Evolutionary conservation across 2,113 vertebrate genomes (phyloP), one percentile per base, ranked within the genome.

Genomic region (Glareola pratincola): DNA sequence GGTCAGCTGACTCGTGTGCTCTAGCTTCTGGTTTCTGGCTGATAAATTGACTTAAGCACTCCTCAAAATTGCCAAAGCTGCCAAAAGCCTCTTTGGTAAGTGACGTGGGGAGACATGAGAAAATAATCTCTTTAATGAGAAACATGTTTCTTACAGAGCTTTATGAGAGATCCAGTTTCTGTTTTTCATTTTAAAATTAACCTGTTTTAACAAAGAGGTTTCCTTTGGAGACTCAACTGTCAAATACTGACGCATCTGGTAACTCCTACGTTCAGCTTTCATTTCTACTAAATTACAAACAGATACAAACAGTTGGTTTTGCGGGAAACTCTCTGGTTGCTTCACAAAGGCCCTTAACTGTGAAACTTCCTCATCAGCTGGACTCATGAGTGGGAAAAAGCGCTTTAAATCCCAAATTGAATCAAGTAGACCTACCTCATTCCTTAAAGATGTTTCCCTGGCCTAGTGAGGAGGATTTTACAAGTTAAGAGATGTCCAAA

Each of bases 41-140:
- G 82, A 48, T 88, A 60, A 89, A 84, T 12, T 94, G 91, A 91
- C 92, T 96, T 87, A 85, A 94, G 77, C 69, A 56, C 91, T 68
- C 62, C 79, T 89, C 79, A 68, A 56, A 95, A 80, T 32, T 66
- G 82, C 63, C 54, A 82, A 79, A 85, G 90, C 67, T 90, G 59
- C 51, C 91, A 96, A 80, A 94, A 92, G 64, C 83, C 60, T 93
- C 67, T 84, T 87, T 72, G 67, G 78, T 79, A 81, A 92, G 77
- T 60, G 66, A 68, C 2, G 0, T 39, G 36, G 34, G 34, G 66
- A 87, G 43, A 87, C 1, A 47, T 0, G 4, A 81, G 73, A 88
- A 84, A 84, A 66, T 45, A 79, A 80, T 72, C 76, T 75, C 80
- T 92, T 72, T 56, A 85, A 73, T 1, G 0, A 69, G 77, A 92